Evolutionary conservation across 2,888 invertebrate genomes (phyloP), one percentile per base, ranked within the genome.

Genomic region (Aporophyla nigra): DNA sequence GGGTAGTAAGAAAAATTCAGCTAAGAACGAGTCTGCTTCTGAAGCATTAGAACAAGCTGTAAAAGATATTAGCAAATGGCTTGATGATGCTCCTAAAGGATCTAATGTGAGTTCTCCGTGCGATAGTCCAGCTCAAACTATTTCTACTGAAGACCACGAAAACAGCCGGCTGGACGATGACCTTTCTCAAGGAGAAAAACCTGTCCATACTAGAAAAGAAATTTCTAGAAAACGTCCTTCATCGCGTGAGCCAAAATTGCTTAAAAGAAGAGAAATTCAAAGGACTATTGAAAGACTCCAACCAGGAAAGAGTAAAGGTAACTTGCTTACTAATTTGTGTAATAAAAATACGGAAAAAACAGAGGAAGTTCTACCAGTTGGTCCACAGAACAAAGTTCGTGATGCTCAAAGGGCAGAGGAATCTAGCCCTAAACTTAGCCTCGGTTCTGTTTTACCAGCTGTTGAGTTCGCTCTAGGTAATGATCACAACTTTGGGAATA

Each of bases 61-160:
- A 0, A 98, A 99, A 97, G 99, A 99, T 92, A 98, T 99, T 61
- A 98, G 98, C 92, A 98, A 98, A 90, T 99, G 98, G 98, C 94
- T 99, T 78, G 98, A 98, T 90, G 98, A 98, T 88, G 98, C 98
- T 0, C 98, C 98, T 0, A 97, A 98, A 86, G 97, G 98, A 81
- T 97, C 98, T 0, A 98, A 98, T 87, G 97, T 98, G 84, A 98
- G 98, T 87, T 98, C 98, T 3, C 98, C 98, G 0, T 98, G 98
- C 12, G 98, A 98, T 89, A 98, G 98, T 93, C 98, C 98, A 0
- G 97, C 98, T 4, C 97, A 97, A 80, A 97, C 97, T 62, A 97
- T 97, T 83, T 95, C 96, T 58, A 95, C 97, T 5, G 98, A 98
- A 90, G 98, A 98, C 87, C 93, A 94, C 90, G 91, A 97, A 92